These are phyloP conservation scores for Cynoglossus semilaevis DNA, from an alignment of 2,113 vertebrate genomes.

Conservation along the genomic window DNA sequence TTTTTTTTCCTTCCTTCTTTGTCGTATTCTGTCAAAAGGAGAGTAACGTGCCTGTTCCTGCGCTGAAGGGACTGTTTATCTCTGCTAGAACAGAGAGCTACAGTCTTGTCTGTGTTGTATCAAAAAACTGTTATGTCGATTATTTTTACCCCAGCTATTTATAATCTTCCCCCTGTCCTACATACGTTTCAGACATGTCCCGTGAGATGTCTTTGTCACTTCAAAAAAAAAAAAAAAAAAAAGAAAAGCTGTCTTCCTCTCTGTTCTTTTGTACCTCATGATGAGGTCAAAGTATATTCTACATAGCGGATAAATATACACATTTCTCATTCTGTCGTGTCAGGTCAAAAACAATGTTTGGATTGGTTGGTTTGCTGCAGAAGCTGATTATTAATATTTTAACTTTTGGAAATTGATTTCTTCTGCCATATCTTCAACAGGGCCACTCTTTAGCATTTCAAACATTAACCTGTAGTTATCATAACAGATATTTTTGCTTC, in stretches of 20 bases:
- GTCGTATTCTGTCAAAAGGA: conserved; percentile 27
- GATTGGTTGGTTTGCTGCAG: no score
- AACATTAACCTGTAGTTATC: no score
- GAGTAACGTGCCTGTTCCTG: conserved; percentile 14
- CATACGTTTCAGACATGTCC: conserved; percentile 60
- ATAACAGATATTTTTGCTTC: no score
- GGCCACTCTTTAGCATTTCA: no score
- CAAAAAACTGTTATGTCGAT: conserved; percentile 50
- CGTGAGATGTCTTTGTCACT: conserved; percentile 56
- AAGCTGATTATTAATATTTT: no score
- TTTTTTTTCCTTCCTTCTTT: conserved; percentile 2
- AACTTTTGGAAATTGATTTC: no score
- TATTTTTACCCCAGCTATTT: conserved; percentile 74
- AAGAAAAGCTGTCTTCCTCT: conserved; percentile 41
- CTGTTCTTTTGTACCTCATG: conserved; percentile 46
- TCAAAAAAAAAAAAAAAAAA: no score
- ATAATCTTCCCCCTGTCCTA: conserved; percentile 71
- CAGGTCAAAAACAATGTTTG: not conserved
- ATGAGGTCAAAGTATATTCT: conserved; percentile 45
- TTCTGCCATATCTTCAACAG: no score
- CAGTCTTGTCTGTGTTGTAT: conserved; percentile 42
- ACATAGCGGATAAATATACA: not conserved
- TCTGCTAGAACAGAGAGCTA: conserved; percentile 40
- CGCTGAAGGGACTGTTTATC: conserved; percentile 38
- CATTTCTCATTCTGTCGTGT: conserved; percentile 2